Evolutionary conservation across 2,888 invertebrate genomes (phyloP).

Genomic region (Drosophila gaucha): DNA sequence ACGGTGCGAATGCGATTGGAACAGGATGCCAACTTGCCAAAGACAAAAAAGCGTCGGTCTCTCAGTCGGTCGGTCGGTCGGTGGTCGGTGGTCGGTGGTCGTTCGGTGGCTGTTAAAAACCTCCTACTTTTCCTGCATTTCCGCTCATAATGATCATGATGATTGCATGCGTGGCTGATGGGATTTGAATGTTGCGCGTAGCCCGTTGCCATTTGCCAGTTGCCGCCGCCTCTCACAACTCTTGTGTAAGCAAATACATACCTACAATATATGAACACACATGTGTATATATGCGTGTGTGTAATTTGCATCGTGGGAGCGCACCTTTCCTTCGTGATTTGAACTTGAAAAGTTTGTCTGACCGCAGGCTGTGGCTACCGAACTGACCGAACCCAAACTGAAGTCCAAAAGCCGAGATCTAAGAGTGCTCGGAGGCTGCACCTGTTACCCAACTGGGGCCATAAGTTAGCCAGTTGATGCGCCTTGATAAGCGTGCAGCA

Average conservation of each 20-base stretch:
- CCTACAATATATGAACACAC: background rate
- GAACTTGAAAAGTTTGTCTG: slow-evolving; percentile 52
- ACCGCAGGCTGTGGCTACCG: slow-evolving; percentile 62
- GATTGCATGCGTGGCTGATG: slow-evolving; percentile 81
- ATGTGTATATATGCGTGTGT: slow-evolving; percentile 32
- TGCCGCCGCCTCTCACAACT: slow-evolving; percentile 56
- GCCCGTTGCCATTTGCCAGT: slow-evolving; percentile 40
- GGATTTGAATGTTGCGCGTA: slow-evolving; percentile 77
- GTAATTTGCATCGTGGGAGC: slow-evolving; percentile 77
- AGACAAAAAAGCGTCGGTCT: slow-evolving; percentile 52
- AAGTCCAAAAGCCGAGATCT: slow-evolving; percentile 22
- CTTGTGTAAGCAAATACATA: slow-evolving; percentile 1
- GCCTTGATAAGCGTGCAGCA: slow-evolving; percentile 68
- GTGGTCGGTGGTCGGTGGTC: slow-evolving; percentile 42
- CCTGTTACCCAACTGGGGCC: slow-evolving; percentile 66
- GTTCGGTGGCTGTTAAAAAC: slow-evolving; percentile 79
- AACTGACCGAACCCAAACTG: slow-evolving; percentile 20
- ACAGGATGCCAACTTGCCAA: slow-evolving; percentile 62
- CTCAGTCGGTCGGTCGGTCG: slow-evolving; percentile 6
- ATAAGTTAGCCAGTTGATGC: slow-evolving; percentile 67
- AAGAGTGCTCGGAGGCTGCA: slow-evolving; percentile 47
- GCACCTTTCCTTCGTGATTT: slow-evolving; percentile 64
- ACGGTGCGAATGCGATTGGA: slow-evolving; percentile 68
- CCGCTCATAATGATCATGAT: slow-evolving; percentile 81
- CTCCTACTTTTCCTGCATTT: slow-evolving; percentile 82